Base-by-base conservation (phyloP, 2,888 invertebrate species). In the Schizotus pectinicornis region DNA sequence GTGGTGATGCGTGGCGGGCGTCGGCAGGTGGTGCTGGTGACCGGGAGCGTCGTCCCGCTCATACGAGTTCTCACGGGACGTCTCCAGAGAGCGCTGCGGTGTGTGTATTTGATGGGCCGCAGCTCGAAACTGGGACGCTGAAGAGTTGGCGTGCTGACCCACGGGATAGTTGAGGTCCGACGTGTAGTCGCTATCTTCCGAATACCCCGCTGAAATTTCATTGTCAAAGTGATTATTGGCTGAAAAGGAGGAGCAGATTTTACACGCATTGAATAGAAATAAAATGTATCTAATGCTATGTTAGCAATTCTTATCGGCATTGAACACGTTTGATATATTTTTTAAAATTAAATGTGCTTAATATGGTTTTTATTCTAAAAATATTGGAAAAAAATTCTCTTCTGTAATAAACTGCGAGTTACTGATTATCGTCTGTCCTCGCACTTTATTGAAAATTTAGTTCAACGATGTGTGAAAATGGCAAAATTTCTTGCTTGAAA, bases 181-280 rank as follows among this genome's bases (percentile, higher is more conserved):
- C 62, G 96, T 97, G 82, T 97, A 97, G 83, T 97, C 97, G 71
- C 95, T 95, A 81, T 97, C 96, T 82, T 97, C 97, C 47, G 95
- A 95, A 80, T 95, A 92, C 58, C 95, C 94, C 79, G 94, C 94
- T 93, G 85, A 71, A 85, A 84, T 74, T 69, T 77, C 77, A 77
- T 72, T 74, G 71, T 76, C 75, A 77, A 79, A 76, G 67, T 77
- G 74, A 77, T 77, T 78, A 73, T 70, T 70, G 49, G 75, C 78
- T 78, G 77, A 71, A 78, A 75, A 70, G 43, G 56, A 14, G 11
- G 9, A 7, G 9, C 7, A 8, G 22, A 7, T 6, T 12, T 34
- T 47, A 22, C 22, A 22, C 22, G 5, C 22, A 22, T 22, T 5
- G 22, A 22, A 22, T 3, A 22, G 22, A 22, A 5, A 22, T 3